These are phyloP conservation scores for Margaritifera margaritifera DNA, from an alignment of 2,888 invertebrate genomes.

Conservation along the genomic window DNA sequence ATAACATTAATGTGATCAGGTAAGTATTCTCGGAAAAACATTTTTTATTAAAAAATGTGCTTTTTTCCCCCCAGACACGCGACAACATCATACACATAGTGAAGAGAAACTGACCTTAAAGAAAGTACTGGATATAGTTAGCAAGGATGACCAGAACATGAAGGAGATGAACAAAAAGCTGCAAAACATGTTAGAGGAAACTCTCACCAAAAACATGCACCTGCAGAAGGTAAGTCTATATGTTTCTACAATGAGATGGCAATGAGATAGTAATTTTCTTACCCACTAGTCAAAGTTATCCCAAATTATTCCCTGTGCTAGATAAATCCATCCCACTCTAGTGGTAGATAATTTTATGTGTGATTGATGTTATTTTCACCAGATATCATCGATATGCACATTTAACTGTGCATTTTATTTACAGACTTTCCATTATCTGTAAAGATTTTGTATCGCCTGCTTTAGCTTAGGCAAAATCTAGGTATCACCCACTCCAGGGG, in stretches of 20 bases:
- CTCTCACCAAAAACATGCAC: constrained; percentile 76
- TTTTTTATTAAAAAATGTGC: background rate
- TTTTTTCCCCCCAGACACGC: constrained; percentile 29
- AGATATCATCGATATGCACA: too few species aligned
- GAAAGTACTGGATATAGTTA: constrained; percentile 73
- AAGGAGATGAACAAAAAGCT: constrained; percentile 72
- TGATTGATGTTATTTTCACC: too few species aligned
- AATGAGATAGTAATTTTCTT: constrained; percentile 3
- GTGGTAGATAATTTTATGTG: too few species aligned
- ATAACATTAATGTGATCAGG: too few species aligned
- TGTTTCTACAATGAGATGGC: background rate
- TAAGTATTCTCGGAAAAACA: too few species aligned
- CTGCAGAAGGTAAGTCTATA: constrained; percentile 71
- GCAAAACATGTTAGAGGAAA: constrained; percentile 75
- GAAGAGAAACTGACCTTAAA: constrained; percentile 71
- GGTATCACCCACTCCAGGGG: too few species aligned
- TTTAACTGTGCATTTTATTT: too few species aligned
- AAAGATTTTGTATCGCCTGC: too few species aligned
- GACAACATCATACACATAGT: constrained; percentile 24
- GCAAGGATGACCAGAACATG: constrained; percentile 71
- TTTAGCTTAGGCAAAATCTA: too few species aligned
- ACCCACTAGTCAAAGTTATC: background rate
- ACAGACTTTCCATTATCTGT: too few species aligned
- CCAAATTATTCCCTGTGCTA: too few species aligned
- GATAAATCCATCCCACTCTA: too few species aligned